phyloP scores from a whole-genome alignment of 1,140 invertebrate genomes.

The Teleopsis dalmanni region DNA sequence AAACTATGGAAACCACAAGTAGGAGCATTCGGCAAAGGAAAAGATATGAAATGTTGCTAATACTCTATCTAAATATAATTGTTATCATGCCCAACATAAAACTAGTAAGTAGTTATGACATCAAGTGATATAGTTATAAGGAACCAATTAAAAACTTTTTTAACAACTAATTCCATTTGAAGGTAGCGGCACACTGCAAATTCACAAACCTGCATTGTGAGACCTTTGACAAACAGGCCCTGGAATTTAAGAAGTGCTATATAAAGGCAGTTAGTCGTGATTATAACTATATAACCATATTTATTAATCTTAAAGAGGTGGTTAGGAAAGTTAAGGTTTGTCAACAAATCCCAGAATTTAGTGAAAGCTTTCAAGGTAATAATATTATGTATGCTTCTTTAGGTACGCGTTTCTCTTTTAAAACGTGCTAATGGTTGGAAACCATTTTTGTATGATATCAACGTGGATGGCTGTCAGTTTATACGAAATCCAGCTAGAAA shows the following conservation, averaged over 20 bases:
- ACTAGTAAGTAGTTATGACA: too few relatives aligned
- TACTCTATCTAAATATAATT: too few relatives aligned
- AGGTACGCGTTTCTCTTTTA: not conserved
- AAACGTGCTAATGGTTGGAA: slow-evolving; percentile 8
- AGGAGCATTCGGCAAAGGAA: too few relatives aligned
- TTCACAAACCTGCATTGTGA: slow-evolving; percentile 2
- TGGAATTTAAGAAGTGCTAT: not conserved
- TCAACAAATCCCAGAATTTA: not conserved
- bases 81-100: too few relatives aligned
- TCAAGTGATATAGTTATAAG: too few relatives aligned
- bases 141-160: too few relatives aligned
- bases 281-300: not conserved
- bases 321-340: not conserved
- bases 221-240: not conserved
- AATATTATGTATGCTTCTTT: not conserved
- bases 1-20: too few relatives aligned
- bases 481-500: not conserved
- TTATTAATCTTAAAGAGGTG: not conserved
- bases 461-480: slow-evolving; percentile 1
- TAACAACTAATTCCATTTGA: too few relatives aligned
- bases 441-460: slow-evolving; percentile 5
- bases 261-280: not conserved
- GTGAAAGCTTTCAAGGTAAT: not conserved
- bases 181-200: too few relatives aligned
- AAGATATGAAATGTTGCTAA: too few relatives aligned